phyloP scores from a whole-genome alignment of 2,888 invertebrate species.

The Heliconius erato region DNA sequence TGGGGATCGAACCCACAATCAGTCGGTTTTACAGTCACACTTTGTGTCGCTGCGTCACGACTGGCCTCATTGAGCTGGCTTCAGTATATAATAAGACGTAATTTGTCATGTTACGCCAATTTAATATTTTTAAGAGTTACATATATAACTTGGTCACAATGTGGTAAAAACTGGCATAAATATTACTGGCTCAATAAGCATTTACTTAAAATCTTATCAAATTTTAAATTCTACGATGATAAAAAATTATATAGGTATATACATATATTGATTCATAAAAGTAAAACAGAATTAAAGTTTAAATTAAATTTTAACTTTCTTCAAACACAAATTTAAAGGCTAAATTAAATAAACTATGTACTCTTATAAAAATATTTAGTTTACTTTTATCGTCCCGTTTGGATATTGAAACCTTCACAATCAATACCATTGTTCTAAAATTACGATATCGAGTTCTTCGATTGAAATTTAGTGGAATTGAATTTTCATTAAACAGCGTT shows the following conservation, averaged over 20 bases:
- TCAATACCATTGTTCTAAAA: conserved; percentile 21
- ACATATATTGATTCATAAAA: too few species aligned
- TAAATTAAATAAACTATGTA: neutral
- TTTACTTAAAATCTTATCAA: neutral
- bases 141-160: too few species aligned
- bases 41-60: too few species aligned
- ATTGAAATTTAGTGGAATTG: neutral
- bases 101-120: too few species aligned
- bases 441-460: neutral
- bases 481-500: neutral
- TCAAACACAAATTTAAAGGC: neutral
- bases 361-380: neutral
- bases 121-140: too few species aligned
- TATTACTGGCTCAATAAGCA: too few species aligned
- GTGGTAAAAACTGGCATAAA: too few species aligned
- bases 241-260: neutral
- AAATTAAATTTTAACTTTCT: neutral
- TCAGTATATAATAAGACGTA: too few species aligned
- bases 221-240: neutral
- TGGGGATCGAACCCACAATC: too few species aligned
- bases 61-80: too few species aligned
- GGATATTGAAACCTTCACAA: neutral
- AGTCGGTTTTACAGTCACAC: too few species aligned
- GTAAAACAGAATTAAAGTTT: too few species aligned
- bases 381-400: neutral